Evolutionary conservation across 1,140 invertebrate species (phyloP).

Genomic region (Saccostrea cuccullata): DNA sequence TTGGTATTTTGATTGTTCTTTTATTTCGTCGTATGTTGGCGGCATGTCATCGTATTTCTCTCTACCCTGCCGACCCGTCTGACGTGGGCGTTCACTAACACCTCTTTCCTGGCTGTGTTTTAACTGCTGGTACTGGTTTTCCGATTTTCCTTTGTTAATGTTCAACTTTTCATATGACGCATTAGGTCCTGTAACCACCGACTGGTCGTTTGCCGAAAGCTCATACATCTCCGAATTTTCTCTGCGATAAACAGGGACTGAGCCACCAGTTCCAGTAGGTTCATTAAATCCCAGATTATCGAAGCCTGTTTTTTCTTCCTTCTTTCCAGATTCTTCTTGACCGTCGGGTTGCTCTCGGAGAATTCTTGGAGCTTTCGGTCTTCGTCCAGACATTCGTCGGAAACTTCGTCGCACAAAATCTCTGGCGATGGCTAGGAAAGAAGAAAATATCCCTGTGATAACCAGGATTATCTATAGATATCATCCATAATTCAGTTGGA

Average conservation of each 20-base stretch:
- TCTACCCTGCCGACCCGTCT: neutral
- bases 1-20: neutral
- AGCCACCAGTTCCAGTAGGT: slow-evolving; percentile 8
- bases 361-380: neutral
- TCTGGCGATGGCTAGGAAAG: slow-evolving; percentile 41
- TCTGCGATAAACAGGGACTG: slow-evolving; percentile 9
- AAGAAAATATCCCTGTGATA: neutral
- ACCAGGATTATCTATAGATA: neutral
- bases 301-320: slow-evolving; percentile 45
- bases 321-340: neutral
- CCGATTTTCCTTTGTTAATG: neutral
- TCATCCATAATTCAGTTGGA: too few species aligned
- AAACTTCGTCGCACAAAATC: slow-evolving; percentile 53
- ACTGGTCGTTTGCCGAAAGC: slow-evolving; percentile 42
- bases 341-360: neutral
- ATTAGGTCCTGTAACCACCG: slow-evolving; percentile 43
- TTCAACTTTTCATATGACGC: neutral
- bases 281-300: slow-evolving; percentile 31
- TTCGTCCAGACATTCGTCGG: slow-evolving; percentile 44
- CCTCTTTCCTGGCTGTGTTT: neutral
- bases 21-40: neutral
- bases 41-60: neutral
- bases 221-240: slow-evolving; percentile 50
- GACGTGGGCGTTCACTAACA: neutral
- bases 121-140: neutral